phyloP scores from a whole-genome alignment of 2,797 vertebrate species.

The Orientallactaga sibirica region DNA sequence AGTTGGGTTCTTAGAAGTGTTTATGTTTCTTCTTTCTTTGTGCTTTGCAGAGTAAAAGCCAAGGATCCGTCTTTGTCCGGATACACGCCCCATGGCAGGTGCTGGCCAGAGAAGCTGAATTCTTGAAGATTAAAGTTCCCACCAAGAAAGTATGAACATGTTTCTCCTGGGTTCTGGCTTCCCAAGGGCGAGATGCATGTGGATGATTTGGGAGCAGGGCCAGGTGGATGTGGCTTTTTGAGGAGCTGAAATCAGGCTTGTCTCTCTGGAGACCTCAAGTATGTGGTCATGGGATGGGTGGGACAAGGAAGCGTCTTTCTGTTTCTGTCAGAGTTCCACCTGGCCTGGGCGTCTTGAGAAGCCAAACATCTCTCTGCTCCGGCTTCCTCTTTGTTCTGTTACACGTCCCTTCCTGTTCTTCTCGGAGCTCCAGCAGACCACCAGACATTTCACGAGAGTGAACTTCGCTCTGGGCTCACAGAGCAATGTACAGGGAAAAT shows the following conservation, averaged over 20 bases:
- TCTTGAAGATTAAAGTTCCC: slow-evolving; percentile 98
- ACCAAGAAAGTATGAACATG: slow-evolving; percentile 94
- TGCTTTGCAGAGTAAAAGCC: slow-evolving; percentile 91
- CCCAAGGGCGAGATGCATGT: background rate
- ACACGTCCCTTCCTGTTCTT: background rate
- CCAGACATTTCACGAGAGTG: background rate
- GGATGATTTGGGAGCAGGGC: slow-evolving; percentile 29
- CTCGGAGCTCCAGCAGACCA: background rate
- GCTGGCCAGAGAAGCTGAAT: slow-evolving; percentile 97
- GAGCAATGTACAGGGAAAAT: background rate
- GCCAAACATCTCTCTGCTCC: background rate
- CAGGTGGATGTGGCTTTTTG: slow-evolving; percentile 55
- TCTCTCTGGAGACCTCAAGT: background rate
- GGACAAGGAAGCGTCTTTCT: background rate
- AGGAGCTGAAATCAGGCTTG: slow-evolving; percentile 27
- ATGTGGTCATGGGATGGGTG: background rate
- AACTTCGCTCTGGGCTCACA: background rate
- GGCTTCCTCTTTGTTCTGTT: background rate
- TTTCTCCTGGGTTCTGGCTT: slow-evolving; percentile 59
- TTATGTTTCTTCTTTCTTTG: slow-evolving; percentile 69
- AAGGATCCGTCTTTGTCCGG: slow-evolving; percentile 93
- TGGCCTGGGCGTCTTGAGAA: background rate
- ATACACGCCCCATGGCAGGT: slow-evolving; percentile 97
- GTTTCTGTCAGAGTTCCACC: background rate
- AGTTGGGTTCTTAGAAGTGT: slow-evolving; percentile 53